Percentiles rank a stretch among this genome's conserved stretches.
phyloP scores from a whole-genome alignment of 2,888 invertebrate genomes.

The Ochropacha duplaris region DNA sequence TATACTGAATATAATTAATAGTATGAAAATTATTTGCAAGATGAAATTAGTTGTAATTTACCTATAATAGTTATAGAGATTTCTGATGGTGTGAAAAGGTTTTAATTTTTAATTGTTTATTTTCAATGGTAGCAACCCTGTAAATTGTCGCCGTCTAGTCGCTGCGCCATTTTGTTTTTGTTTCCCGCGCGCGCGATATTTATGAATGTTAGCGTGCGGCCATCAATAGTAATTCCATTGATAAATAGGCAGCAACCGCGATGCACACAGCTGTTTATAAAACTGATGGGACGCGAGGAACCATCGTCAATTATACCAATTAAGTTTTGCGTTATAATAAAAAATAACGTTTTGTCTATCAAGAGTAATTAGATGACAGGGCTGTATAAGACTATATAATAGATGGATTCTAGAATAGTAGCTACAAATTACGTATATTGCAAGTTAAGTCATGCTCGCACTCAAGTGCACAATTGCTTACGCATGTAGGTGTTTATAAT shows the following conservation, averaged over 20 bases:
- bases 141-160: slow-evolving; percentile 27
- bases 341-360: slow-evolving; percentile 15
- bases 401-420: too few species aligned
- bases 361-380: slow-evolving; percentile 23
- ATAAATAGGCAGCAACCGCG: slow-evolving; percentile 38
- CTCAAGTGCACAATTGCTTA: too few species aligned
- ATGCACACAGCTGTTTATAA: slow-evolving; percentile 18
- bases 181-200: slow-evolving; percentile 41
- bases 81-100: slow-evolving; percentile 9
- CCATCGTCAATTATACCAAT: slow-evolving; percentile 27
- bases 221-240: slow-evolving; percentile 44
- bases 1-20: too few species aligned
- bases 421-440: too few species aligned
- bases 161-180: slow-evolving; percentile 47
- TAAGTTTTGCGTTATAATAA: slow-evolving; percentile 12
- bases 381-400: neutral
- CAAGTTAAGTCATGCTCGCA: too few species aligned
- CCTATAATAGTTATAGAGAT: neutral
- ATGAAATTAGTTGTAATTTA: too few species aligned
- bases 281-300: slow-evolving; percentile 19
- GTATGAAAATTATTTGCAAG: too few species aligned
- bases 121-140: slow-evolving; percentile 27
- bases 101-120: slow-evolving; percentile 10
- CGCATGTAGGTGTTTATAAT: too few species aligned
- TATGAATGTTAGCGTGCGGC: slow-evolving; percentile 39